A percentile compares a stretch with the other conserved stretches of the same genome.
phyloP scores from a whole-genome alignment of 2,888 invertebrate genomes.

The Aelia acuminata region DNA sequence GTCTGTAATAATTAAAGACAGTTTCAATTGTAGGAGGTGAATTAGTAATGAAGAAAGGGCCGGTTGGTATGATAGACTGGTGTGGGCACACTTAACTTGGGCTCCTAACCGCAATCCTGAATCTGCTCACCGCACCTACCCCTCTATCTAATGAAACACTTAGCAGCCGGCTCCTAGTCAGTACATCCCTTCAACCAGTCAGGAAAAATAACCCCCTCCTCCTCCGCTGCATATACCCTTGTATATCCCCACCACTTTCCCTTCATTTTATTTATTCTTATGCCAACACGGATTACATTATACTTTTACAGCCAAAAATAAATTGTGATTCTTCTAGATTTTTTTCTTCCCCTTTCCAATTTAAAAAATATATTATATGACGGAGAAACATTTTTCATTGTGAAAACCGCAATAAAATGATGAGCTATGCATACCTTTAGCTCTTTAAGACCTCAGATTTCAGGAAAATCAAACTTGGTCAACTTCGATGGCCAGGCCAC shows the following conservation, averaged over 20 bases:
- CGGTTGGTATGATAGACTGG: constrained; percentile 63
- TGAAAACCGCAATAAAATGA: too few species aligned
- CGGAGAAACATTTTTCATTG: too few species aligned
- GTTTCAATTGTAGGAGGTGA: constrained; percentile 64
- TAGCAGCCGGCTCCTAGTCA: constrained; percentile 19
- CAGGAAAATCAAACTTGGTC: too few species aligned
- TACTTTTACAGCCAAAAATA: not conserved
- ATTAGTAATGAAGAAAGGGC: constrained; percentile 60
- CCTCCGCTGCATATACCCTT: not conserved
- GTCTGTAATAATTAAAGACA: constrained; percentile 64
- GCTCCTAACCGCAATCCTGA: constrained; percentile 53
- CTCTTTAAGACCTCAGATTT: too few species aligned
- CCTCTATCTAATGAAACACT: constrained; percentile 57
- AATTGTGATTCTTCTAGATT: too few species aligned
- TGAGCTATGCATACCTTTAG: too few species aligned
- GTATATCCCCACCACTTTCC: not conserved
- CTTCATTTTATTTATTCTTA: not conserved
- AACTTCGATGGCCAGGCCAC: too few species aligned
- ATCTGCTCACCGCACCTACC: constrained; percentile 55
- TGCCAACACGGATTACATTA: not conserved
- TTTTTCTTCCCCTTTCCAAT: too few species aligned
- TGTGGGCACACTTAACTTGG: constrained; percentile 62
- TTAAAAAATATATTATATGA: too few species aligned
- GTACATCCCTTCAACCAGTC: constrained; percentile 27
- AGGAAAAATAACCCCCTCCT: not conserved